Percentiles rank a stretch among this genome's conserved stretches.
Evolutionary conservation across 2,888 invertebrate species (phyloP).

Genomic region (Leucophora obtusa): DNA sequence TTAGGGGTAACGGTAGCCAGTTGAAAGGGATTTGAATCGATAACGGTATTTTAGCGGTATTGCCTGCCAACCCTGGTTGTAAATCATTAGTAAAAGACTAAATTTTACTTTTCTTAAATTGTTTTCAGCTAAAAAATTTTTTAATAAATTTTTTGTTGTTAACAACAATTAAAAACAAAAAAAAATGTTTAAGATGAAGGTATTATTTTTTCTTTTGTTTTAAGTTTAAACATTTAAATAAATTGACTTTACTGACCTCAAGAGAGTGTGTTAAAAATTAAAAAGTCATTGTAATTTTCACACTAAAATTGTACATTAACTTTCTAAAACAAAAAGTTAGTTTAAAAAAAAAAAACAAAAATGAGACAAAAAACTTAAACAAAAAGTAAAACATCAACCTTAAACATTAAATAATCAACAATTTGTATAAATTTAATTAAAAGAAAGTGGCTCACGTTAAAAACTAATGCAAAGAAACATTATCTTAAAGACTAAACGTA

Average conservation of each 20-base stretch:
- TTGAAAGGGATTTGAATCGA: no score
- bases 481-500: neutral
- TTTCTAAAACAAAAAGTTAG: slow-evolving; percentile 46
- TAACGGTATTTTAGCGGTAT: no score
- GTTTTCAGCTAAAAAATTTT: neutral
- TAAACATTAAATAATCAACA: slow-evolving; percentile 8
- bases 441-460: slow-evolving; percentile 28
- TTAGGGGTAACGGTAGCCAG: no score
- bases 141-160: no score
- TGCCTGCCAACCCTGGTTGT: no score
- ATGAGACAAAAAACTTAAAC: slow-evolving; percentile 14
- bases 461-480: neutral
- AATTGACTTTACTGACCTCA: slow-evolving; percentile 1
- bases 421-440: slow-evolving; percentile 30
- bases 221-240: neutral
- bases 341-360: slow-evolving; percentile 5
- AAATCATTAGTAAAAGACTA: neutral
- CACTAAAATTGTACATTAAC: slow-evolving; percentile 42
- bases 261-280: slow-evolving; percentile 3
- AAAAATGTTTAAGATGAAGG: neutral
- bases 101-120: neutral
- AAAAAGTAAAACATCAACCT: neutral
- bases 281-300: slow-evolving; percentile 57
- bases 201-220: slow-evolving; percentile 3
- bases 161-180: neutral